These are phyloP conservation scores for Tamandua tetradactyla DNA, from an alignment of 2,797 vertebrate species.

Conservation along the genomic window DNA sequence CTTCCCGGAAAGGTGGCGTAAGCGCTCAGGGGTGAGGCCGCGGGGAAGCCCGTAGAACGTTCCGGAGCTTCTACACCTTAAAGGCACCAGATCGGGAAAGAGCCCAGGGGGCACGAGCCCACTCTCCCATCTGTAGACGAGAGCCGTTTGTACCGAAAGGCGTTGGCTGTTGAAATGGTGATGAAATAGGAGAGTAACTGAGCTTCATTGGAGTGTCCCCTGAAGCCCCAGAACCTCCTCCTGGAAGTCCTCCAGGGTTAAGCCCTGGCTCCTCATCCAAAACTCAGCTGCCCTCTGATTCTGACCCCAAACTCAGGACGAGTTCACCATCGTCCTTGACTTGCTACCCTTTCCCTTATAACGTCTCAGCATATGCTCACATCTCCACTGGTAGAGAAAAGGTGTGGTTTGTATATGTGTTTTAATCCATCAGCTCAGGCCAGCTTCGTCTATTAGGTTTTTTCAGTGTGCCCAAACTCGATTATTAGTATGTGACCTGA, in stretches of 20 bases:
- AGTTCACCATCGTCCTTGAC: background rate
- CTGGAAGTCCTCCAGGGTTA: conserved; percentile 58
- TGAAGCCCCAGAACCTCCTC: conserved; percentile 42
- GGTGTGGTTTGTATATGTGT: background rate
- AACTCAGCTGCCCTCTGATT: background rate
- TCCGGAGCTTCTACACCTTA: too few relatives aligned
- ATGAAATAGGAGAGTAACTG: too few relatives aligned
- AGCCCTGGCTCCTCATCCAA: background rate
- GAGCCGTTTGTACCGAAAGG: too few relatives aligned
- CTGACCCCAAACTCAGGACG: background rate
- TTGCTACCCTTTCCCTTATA: background rate
- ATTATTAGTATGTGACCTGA: background rate
- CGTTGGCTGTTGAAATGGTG: too few relatives aligned
- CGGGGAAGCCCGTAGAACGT: too few relatives aligned
- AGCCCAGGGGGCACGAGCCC: too few relatives aligned
- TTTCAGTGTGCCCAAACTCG: background rate
- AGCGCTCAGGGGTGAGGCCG: too few relatives aligned
- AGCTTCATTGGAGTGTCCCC: background rate
- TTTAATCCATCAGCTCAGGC: background rate
- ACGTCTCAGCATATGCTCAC: background rate
- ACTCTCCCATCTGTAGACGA: too few relatives aligned
- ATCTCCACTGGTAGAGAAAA: background rate
- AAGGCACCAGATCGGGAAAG: too few relatives aligned
- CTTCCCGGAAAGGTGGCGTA: conserved; percentile 84
- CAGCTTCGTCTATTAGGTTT: background rate